Evolutionary conservation across 1,140 invertebrate species (phyloP).

Genomic region (Calycopis cecrops): DNA sequence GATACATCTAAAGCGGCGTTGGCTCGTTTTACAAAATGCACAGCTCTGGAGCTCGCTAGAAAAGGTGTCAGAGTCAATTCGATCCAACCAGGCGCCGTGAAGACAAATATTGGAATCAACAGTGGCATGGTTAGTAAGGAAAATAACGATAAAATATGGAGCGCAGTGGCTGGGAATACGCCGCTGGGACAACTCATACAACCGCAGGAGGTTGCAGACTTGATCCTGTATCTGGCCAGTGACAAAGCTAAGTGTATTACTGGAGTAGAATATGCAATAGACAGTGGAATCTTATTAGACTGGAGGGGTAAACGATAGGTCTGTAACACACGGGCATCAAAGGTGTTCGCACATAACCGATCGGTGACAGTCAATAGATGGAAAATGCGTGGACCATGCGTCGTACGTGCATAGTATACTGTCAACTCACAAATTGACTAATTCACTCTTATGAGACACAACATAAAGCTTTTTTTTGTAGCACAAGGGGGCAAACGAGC

Average conservation of each 20-base stretch:
- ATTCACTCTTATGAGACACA: too few relatives aligned
- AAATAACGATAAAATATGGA: constrained; percentile 17
- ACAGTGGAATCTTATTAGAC: constrained; percentile 27
- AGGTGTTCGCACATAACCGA: too few relatives aligned
- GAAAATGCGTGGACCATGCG: too few relatives aligned
- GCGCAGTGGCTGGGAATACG: not conserved
- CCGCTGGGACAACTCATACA: constrained; percentile 20
- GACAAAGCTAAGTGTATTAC: constrained; percentile 34
- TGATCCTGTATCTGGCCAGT: constrained; percentile 28
- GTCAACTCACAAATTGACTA: too few relatives aligned
- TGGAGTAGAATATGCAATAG: constrained; percentile 26
- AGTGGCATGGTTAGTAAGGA: constrained; percentile 17
- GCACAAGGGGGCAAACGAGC: too few relatives aligned
- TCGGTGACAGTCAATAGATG: too few relatives aligned
- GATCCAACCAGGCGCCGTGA: constrained; percentile 28
- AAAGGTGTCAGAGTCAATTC: constrained; percentile 36
- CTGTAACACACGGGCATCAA: too few relatives aligned
- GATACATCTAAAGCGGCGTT: constrained; percentile 27
- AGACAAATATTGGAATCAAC: constrained; percentile 27
- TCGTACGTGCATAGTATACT: too few relatives aligned
- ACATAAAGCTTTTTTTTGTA: too few relatives aligned
- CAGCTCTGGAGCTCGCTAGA: constrained; percentile 30
- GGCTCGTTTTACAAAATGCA: constrained; percentile 28
- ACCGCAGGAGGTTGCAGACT: constrained; percentile 29
- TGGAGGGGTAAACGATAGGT: too few relatives aligned